Percentiles rank a stretch among this genome's conserved stretches.
Conservation (phyloP, 1,140 invertebrate genomes). For the Venustaconcha ellipsiformis region DNA sequence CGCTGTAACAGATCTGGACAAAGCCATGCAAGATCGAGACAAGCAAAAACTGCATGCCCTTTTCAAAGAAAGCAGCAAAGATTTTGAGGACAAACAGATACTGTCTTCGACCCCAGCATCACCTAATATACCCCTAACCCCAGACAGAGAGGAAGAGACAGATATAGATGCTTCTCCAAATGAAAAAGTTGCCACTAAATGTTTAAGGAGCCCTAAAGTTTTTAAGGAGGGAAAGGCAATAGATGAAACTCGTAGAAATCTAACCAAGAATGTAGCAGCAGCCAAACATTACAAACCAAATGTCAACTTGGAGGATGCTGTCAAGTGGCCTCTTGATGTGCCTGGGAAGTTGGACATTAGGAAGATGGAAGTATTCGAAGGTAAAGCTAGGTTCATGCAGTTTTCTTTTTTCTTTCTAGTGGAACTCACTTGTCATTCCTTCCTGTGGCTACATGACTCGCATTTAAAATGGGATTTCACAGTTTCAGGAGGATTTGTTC, state of each 20-base stretch:
- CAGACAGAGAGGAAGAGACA: background rate
- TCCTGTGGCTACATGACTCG: no score
- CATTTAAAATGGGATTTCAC: no score
- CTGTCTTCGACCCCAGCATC: background rate
- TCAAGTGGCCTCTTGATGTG: conserved; percentile 44
- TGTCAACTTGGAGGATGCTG: conserved; percentile 46
- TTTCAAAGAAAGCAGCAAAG: conserved; percentile 28
- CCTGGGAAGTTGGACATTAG: conserved; percentile 47
- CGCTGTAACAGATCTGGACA: conserved; percentile 49
- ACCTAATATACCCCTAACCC: background rate
- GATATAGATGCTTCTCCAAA: no score
- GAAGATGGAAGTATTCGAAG: conserved; percentile 58
- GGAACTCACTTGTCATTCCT: no score
- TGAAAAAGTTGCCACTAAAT: background rate
- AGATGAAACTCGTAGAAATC: background rate
- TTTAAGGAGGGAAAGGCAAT: background rate
- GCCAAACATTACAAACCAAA: conserved; percentile 25
- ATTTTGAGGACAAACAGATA: conserved; percentile 5
- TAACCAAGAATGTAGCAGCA: background rate
- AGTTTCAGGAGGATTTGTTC: no score
- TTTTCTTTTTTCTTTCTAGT: background rate
- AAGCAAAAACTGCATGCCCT: conserved; percentile 37
- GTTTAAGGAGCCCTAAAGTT: conserved; percentile 5
- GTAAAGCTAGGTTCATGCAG: conserved; percentile 25
- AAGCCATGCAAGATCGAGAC: conserved; percentile 55